Conservation (phyloP, 2,888 invertebrate species). For the Ecliptopera silaceata region DNA sequence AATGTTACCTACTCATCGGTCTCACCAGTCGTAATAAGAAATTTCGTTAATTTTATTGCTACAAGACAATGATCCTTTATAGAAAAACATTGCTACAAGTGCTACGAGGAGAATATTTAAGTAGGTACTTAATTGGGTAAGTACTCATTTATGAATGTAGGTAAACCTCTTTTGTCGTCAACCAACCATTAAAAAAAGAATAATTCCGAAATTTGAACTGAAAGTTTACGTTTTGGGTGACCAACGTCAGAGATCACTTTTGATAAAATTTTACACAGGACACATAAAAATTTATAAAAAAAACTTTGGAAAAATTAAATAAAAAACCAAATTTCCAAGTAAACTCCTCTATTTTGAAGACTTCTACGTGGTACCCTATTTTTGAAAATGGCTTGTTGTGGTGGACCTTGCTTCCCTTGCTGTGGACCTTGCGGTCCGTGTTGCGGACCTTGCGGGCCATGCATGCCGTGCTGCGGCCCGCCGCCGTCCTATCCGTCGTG, state of each 20-base stretch:
- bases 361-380: slow-evolving; percentile 31
- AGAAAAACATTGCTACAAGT: too few relatives aligned
- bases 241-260: slow-evolving; percentile 39
- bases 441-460: slow-evolving; percentile 36
- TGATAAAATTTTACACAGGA: slow-evolving; percentile 48
- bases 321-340: slow-evolving; percentile 42
- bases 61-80: too few relatives aligned
- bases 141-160: too few relatives aligned
- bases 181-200: not conserved
- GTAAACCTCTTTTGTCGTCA: not conserved
- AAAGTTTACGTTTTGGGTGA: slow-evolving; percentile 17
- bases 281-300: slow-evolving; percentile 42
- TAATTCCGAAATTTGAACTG: slow-evolving; percentile 12
- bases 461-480: slow-evolving; percentile 30
- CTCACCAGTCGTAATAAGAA: too few relatives aligned
- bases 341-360: slow-evolving; percentile 25
- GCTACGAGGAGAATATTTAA: too few relatives aligned
- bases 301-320: slow-evolving; percentile 34
- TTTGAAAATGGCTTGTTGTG: slow-evolving; percentile 42
- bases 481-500: slow-evolving; percentile 25
- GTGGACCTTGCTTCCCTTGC: slow-evolving; percentile 34
- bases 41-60: too few relatives aligned
- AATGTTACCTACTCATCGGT: too few relatives aligned
- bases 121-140: too few relatives aligned
- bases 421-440: slow-evolving; percentile 35